Base-by-base conservation (phyloP, 2,797 vertebrate species). In the Cercopithecus neglectus region DNA sequence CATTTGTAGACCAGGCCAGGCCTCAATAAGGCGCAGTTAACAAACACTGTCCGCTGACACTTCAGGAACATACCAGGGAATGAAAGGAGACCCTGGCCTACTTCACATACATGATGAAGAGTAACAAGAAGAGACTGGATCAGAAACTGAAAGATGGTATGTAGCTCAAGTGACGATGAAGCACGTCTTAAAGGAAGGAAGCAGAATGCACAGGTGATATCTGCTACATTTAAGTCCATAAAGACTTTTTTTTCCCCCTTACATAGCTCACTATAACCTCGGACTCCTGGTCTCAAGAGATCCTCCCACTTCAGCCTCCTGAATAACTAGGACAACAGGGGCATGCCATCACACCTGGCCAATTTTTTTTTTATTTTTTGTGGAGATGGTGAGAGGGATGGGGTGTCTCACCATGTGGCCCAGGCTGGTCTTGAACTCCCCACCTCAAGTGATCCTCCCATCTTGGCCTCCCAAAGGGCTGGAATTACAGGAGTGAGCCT, bases 81-180 rank as follows among this genome's bases (percentile, higher is more conserved):
- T 94, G 99, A 99, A 98, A 99, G 98, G 99, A 99, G 97, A 99
- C 99, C 0, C 99, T 99, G 96, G 99, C 99, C 2, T 99, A 99
- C 98, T 99, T 99, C 97, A 99, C 99, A 97, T 99, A 99, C 98
- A 99, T 99, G 99, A 99, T 99, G 98, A 99, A 99, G 98, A 99
- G 99, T 98, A 99, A 99, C 98, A 99, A 99, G 98, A 99, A 99
- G 93, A 99, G 99, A 74, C 98, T 99, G 98, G 99, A 99, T 98
- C 99, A 99, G 99, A 99, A 99, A 97, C 98, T 99, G 0, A 99
- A 99, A 91, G 97, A 98, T 59, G 98, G 99, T 97, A 99, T 99
- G 98, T 99, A 99, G 76, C 98, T 99, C 76, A 99, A 99, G 84
- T 99, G 98, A 99, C 97, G 64, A 91, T 28, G 70, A 59, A 19